Percentiles rank a stretch among this genome's conserved stretches.
Evolutionary conservation across 2,797 vertebrate genomes (phyloP).

Genomic region (Microchirus variegatus): DNA sequence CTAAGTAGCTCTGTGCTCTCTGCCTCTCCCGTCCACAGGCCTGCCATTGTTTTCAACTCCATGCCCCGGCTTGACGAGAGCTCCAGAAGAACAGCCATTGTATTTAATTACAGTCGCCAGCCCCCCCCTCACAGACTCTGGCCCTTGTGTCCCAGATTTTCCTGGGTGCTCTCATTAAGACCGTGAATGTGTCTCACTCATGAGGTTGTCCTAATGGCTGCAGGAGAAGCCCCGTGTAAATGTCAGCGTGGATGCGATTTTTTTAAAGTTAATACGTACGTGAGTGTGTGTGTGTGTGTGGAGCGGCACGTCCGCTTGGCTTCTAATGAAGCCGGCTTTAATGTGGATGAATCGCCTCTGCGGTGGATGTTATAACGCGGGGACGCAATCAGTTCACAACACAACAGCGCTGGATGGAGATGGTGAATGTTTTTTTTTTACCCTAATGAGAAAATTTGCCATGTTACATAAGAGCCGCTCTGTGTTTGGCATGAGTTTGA

Average conservation of each 20-base stretch:
- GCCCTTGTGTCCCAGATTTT: constrained; percentile 81
- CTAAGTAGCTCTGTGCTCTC: constrained; percentile 65
- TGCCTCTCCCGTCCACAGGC: constrained; percentile 70
- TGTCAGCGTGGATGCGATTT: constrained; percentile 29
- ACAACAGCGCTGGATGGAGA: constrained; percentile 25
- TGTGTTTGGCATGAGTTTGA: constrained; percentile 65
- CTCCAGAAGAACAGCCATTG: constrained; percentile 80
- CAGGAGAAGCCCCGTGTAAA: constrained; percentile 38
- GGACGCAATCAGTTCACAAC: constrained; percentile 36
- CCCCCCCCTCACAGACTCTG: constrained; percentile 74
- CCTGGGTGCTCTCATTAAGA: constrained; percentile 77
- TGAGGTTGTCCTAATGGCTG: constrained; percentile 40
- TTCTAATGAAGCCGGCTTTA: constrained; percentile 53
- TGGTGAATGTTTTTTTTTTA: constrained; percentile 41
- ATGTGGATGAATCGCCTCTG: constrained; percentile 55
- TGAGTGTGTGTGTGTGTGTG: neutral
- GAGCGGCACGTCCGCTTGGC: constrained; percentile 44
- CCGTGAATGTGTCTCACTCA: constrained; percentile 24
- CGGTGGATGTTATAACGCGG: too few species aligned
- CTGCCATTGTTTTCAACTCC: constrained; percentile 73
- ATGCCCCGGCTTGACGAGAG: constrained; percentile 67
- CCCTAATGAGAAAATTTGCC: constrained; percentile 74
- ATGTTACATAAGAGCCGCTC: constrained; percentile 67
- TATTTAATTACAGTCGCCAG: constrained; percentile 83
- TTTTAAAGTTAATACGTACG: constrained; percentile 7